These are phyloP conservation scores for Machimus rusticus DNA, from an alignment of 2,888 invertebrate species.

Conservation along the genomic window DNA sequence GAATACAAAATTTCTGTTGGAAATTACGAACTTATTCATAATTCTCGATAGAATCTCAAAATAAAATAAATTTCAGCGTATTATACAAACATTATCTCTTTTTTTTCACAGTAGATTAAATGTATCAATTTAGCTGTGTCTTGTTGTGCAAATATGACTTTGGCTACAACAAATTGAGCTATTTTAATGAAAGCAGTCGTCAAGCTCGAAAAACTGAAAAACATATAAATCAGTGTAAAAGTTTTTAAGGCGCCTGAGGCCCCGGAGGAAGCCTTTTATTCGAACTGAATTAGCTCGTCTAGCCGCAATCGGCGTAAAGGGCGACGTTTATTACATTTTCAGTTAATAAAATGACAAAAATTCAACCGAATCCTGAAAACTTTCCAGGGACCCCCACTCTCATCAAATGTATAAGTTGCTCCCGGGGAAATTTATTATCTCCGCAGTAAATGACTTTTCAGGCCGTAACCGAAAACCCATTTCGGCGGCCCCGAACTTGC, in stretches of 20 bases:
- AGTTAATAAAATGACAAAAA: constrained; percentile 16
- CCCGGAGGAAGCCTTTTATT: neutral
- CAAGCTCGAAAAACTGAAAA: neutral
- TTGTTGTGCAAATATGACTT: neutral
- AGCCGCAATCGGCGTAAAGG: constrained; percentile 1
- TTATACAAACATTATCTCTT: too few relatives aligned
- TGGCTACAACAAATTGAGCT: neutral
- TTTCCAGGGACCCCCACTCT: neutral
- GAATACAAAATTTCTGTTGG: too few relatives aligned
- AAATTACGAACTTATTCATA: too few relatives aligned
- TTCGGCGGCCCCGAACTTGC: neutral
- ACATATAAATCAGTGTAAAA: neutral
- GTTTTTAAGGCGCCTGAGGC: neutral
- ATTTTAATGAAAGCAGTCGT: neutral
- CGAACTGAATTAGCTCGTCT: neutral
- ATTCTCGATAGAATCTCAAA: too few relatives aligned
- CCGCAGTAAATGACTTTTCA: neutral
- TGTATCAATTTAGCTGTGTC: neutral
- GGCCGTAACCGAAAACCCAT: constrained; percentile 10
- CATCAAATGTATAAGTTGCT: neutral
- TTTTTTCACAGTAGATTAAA: neutral
- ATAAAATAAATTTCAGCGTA: too few relatives aligned
- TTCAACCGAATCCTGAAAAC: neutral
- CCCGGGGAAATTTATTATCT: constrained; percentile 14
- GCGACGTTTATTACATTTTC: constrained; percentile 15